Evolutionary conservation across 2,888 invertebrate species (phyloP).

Genomic region (Chrysotoxum bicinctum): DNA sequence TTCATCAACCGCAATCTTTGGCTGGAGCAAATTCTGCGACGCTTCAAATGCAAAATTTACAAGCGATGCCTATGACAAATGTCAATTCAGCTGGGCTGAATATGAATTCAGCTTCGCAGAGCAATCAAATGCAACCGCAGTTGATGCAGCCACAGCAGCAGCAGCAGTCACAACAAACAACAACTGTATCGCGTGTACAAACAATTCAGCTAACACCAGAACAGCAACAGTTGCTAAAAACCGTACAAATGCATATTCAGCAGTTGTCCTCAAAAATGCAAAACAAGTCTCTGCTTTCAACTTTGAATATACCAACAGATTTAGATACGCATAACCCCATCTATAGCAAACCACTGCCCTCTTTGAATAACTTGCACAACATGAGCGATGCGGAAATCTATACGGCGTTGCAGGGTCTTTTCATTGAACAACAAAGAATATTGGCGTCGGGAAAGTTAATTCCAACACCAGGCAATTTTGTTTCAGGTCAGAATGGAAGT

Average conservation of each 20-base stretch:
- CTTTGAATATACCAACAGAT: slow-evolving; percentile 79
- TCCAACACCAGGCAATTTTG: slow-evolving; percentile 82
- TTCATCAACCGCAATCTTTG: slow-evolving; percentile 71
- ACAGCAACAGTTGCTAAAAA: slow-evolving; percentile 86
- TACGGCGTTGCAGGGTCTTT: slow-evolving; percentile 84
- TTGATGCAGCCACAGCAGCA: slow-evolving; percentile 71
- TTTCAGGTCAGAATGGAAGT: slow-evolving; percentile 79
- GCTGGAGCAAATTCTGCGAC: slow-evolving; percentile 60
- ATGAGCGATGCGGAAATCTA: slow-evolving; percentile 84
- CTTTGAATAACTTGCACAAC: slow-evolving; percentile 79
- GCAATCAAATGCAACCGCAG: slow-evolving; percentile 71
- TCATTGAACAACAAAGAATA: slow-evolving; percentile 88
- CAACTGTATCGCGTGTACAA: slow-evolving; percentile 85
- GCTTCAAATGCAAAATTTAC: slow-evolving; percentile 52
- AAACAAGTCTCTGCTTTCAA: slow-evolving; percentile 79
- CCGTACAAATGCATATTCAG: slow-evolving; percentile 87
- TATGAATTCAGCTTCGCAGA: slow-evolving; percentile 55
- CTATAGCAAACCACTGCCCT: slow-evolving; percentile 80
- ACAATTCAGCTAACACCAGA: slow-evolving; percentile 89
- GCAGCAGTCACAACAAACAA: slow-evolving; percentile 76
- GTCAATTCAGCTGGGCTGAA: slow-evolving; percentile 40
- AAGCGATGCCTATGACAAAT: slow-evolving; percentile 40
- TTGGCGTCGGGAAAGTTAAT: slow-evolving; percentile 87
- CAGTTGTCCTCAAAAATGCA: slow-evolving; percentile 84
- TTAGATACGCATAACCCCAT: slow-evolving; percentile 79